Evolutionary conservation across 2,797 vertebrate genomes (phyloP).

Genomic region (Tangara arthus): DNA sequence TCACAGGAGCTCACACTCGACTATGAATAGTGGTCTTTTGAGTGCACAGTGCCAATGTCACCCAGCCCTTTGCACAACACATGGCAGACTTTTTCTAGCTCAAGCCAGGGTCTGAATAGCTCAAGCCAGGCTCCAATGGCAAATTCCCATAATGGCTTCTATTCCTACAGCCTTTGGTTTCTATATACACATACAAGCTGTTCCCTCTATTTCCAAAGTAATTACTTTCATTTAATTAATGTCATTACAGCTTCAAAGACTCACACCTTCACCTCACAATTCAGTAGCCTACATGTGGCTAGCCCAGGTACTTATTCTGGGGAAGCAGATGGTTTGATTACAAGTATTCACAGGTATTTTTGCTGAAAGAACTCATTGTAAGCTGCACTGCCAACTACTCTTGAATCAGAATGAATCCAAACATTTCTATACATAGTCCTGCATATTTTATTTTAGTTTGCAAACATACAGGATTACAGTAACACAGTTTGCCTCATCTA

Average conservation of each 20-base stretch:
- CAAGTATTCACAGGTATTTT: background rate
- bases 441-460: background rate
- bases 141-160: background rate
- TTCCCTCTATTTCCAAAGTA: background rate
- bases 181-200: background rate
- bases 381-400: background rate
- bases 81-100: background rate
- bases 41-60: accelerated
- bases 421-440: background rate
- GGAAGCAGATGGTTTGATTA: background rate
- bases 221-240: background rate
- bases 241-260: background rate
- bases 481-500: background rate
- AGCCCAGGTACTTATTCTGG: background rate
- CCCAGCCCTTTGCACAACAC: background rate
- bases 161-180: background rate
- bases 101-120: background rate
- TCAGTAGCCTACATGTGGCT: background rate
- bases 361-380: background rate
- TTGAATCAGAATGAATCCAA: background rate
- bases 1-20: background rate
- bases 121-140: background rate
- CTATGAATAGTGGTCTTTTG: accelerated
- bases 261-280: background rate
- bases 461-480: background rate